Base-by-base conservation (phyloP, 1,140 invertebrate species). In the Lepidurus couesii region DNA sequence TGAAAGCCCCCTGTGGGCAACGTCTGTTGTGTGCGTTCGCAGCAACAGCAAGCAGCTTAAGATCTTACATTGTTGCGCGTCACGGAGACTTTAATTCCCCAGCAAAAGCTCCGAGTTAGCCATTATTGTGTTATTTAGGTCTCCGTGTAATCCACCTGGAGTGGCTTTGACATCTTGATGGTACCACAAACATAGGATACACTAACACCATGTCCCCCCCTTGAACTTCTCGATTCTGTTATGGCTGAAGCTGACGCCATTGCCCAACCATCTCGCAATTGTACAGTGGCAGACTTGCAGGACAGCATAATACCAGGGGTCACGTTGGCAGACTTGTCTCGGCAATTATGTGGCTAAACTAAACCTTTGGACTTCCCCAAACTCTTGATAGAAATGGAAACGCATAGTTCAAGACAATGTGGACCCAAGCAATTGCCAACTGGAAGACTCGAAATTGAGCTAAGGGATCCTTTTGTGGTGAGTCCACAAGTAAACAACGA, bases 121-220 rank as follows among this genome's bases (percentile, higher is more conserved):
- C 21, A 65, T 65, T 65, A 21, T 65, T 65, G 53, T 65, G 53
- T 65, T 65, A 65, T 21, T 65, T 65, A 16, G 53, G 53, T 65
- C 53, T 21, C 53, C 53, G 16, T 65, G 53, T 65, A 65, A 65
- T 65, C 53, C 53, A 65, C 53, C 53, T 65, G 53, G 53, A 65
- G 53, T 65, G 53, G 53, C 53, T 65, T 16, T 65, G 53, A 65
- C 53, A 65, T 65, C 53, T 65, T 65, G 53, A 65, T 65, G 53
- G 53, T 13, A 65, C 53, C 53, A 65, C 53, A 65, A 65, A 65
- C 53, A 65, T 21, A 7, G 53, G n/a, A 65, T 65, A 65, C 16
- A 34, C 34, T 0, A 65, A 65, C 53, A 65, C 5, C 53, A 21
- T n/a, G 53, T 21, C 21, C 6, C 47, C 21, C 53, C 13, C 21